Percentiles rank a stretch among this genome's conserved stretches.
These are phyloP conservation scores for Pteria penguin DNA, from an alignment of 2,888 invertebrate species.

Conservation along the genomic window DNA sequence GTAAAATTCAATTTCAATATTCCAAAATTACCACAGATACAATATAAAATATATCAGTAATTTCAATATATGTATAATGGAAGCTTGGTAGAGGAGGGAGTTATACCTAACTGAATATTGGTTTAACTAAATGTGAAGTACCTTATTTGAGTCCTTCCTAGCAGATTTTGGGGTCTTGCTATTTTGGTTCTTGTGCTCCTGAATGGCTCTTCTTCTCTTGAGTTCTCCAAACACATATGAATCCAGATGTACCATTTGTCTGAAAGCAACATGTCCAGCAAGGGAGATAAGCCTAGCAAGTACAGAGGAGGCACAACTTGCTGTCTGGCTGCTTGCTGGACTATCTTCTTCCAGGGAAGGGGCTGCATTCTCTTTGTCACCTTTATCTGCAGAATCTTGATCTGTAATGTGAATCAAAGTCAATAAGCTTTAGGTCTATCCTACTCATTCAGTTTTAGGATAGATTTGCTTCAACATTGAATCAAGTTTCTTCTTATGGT, in stretches of 20 bases:
- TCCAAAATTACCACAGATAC: neutral
- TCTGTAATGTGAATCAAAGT: no score
- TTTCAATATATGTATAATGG: no score
- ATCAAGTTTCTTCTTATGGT: no score
- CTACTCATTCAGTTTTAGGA: no score
- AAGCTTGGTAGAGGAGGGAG: no score
- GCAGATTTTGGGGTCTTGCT: slow-evolving; percentile 34
- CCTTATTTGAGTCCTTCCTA: neutral
- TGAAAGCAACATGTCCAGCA: slow-evolving; percentile 88
- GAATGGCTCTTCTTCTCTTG: slow-evolving; percentile 84
- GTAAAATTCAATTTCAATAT: no score
- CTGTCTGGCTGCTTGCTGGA: slow-evolving; percentile 9
- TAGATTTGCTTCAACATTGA: no score
- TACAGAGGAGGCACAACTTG: slow-evolving; percentile 55
- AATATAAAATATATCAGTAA: no score
- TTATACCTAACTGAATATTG: no score
- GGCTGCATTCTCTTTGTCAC: no score
- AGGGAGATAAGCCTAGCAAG: slow-evolving; percentile 82
- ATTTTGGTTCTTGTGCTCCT: slow-evolving; percentile 70
- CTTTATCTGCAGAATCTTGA: no score
- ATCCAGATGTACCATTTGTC: slow-evolving; percentile 91
- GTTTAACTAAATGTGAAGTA: neutral
- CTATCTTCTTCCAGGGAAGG: neutral
- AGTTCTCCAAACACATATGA: slow-evolving; percentile 91
- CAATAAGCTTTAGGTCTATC: no score